A percentile compares a stretch with the other conserved stretches of the same genome.
phyloP scores from a whole-genome alignment of 2,888 invertebrate genomes.

The Brachyptera risi region DNA sequence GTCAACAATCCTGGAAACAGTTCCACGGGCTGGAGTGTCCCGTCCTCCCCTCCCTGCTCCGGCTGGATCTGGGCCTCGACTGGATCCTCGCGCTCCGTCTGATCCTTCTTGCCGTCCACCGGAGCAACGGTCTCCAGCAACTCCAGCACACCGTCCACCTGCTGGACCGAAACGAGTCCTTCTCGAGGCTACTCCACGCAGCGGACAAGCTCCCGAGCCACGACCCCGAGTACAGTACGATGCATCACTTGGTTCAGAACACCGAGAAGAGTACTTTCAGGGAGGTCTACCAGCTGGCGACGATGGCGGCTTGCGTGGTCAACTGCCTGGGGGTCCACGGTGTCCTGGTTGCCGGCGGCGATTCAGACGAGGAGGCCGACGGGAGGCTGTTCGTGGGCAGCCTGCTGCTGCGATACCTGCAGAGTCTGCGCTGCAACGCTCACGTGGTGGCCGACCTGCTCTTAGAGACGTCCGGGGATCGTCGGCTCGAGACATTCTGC shows the following conservation, averaged over 20 bases:
- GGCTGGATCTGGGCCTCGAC: constrained; percentile 39
- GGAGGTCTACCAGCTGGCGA: not conserved
- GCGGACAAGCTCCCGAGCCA: not conserved
- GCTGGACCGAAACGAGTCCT: not conserved
- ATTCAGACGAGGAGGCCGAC: not conserved
- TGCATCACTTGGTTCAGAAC: not conserved
- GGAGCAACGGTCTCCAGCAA: not conserved
- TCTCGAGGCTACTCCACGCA: not conserved
- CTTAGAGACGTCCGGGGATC: not conserved
- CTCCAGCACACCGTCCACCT: not conserved
- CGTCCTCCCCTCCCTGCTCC: constrained; percentile 37
- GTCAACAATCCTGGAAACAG: constrained; percentile 42
- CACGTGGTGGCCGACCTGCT: not conserved
- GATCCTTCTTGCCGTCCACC: not conserved
- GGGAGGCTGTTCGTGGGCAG: not conserved
- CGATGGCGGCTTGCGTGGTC: not conserved
- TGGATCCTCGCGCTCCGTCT: constrained; percentile 36
- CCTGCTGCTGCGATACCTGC: not conserved
- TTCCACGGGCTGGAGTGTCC: constrained; percentile 47
- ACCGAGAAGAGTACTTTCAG: not conserved
- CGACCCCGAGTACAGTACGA: not conserved
- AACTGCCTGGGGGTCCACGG: not conserved
- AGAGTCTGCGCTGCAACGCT: not conserved
- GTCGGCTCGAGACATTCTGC: not conserved
- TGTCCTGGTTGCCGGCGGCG: not conserved